Conservation (phyloP, 2,113 vertebrate species). For the Sus scrofa region DNA sequence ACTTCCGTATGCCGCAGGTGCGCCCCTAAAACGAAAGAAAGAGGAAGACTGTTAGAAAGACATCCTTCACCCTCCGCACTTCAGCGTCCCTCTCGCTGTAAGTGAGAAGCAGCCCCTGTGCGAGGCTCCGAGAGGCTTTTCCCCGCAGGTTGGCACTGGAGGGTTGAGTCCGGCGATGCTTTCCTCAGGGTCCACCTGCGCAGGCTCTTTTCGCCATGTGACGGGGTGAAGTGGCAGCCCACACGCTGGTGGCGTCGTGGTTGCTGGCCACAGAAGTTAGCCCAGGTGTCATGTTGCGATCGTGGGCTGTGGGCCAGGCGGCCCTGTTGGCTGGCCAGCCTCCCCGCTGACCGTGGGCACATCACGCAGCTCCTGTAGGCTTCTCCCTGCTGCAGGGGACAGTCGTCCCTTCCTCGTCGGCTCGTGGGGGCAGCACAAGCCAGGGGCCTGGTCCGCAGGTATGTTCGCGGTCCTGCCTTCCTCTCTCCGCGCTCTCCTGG, state of each 20-base stretch:
- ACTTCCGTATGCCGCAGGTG: too few relatives aligned
- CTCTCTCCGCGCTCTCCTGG: too few relatives aligned
- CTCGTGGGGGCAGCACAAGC: background rate
- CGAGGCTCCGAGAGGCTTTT: background rate
- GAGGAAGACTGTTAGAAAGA: background rate
- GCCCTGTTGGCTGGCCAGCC: background rate
- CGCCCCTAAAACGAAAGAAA: too few relatives aligned
- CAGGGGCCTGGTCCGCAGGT: background rate
- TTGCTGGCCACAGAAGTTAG: background rate
- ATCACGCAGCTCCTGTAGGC: rapidly evolving
- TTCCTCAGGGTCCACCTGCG: too few relatives aligned
- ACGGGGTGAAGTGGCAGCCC: background rate
- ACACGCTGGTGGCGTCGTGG: too few relatives aligned
- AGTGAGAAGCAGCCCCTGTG: background rate
- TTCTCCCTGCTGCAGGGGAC: background rate
- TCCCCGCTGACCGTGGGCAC: rapidly evolving
- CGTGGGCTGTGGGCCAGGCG: background rate
- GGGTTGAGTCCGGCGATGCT: background rate
- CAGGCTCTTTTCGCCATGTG: background rate
- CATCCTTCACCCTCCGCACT: background rate
- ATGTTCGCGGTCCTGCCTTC: rapidly evolving
- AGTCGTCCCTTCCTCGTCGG: background rate
- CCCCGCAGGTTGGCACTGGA: background rate
- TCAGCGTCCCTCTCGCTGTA: background rate
- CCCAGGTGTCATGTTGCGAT: background rate